A percentile compares a stretch with the other conserved stretches of the same genome.
Evolutionary conservation across 2,888 invertebrate species (phyloP).

Genomic region (Miltochrista miniata): DNA sequence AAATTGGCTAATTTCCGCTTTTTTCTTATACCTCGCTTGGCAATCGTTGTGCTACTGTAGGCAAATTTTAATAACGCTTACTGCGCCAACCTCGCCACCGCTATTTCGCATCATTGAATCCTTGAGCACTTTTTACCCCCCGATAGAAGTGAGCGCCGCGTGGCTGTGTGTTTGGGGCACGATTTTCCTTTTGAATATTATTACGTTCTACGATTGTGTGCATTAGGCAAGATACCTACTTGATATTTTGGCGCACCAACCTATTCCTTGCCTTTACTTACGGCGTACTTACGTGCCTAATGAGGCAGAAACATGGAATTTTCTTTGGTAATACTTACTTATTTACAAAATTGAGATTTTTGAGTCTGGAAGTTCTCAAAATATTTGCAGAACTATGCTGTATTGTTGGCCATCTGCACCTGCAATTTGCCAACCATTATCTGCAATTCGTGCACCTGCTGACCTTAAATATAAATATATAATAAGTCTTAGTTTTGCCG

Average conservation of each 20-base stretch:
- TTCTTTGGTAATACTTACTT: not conserved
- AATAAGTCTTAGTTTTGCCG: no score
- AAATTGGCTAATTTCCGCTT: slow-evolving; percentile 67
- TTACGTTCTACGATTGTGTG: slow-evolving; percentile 20
- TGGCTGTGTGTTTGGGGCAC: slow-evolving; percentile 40
- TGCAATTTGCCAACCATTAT: no score
- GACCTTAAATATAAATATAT: no score
- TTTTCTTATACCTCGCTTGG: slow-evolving; percentile 62
- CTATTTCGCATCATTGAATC: slow-evolving; percentile 68
- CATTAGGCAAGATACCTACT: slow-evolving; percentile 15
- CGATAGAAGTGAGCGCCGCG: slow-evolving; percentile 43
- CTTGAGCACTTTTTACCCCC: slow-evolving; percentile 61
- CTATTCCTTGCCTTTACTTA: slow-evolving; percentile 1
- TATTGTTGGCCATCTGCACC: no score
- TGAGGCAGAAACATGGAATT: slow-evolving; percentile 1
- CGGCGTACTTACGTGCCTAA: not conserved
- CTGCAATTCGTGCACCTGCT: no score
- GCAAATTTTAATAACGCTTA: slow-evolving; percentile 77
- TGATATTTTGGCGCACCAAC: slow-evolving; percentile 13
- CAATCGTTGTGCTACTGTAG: slow-evolving; percentile 60
- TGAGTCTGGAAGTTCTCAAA: no score
- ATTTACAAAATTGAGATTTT: no score
- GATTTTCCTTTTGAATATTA: slow-evolving; percentile 41
- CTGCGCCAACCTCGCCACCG: slow-evolving; percentile 55
- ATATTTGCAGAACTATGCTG: no score